Evolutionary conservation across 2,113 vertebrate genomes (phyloP).

Genomic region (Passerina amoena): DNA sequence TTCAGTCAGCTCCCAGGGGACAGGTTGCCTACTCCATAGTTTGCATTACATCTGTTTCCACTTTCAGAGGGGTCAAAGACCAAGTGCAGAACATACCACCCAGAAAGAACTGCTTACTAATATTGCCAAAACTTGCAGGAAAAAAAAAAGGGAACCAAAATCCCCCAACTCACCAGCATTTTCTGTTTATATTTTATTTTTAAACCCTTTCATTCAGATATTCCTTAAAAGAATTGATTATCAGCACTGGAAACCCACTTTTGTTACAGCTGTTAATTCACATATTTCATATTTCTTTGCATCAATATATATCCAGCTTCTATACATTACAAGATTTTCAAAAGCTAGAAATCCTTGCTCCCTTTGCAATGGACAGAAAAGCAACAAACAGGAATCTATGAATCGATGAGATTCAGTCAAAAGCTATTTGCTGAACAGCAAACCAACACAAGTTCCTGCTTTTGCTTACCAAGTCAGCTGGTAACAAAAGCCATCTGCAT

Average conservation of each 20-base stretch:
- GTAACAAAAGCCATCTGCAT: neutral
- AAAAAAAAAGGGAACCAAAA: neutral
- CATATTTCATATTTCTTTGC: neutral
- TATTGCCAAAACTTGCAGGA: neutral
- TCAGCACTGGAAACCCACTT: neutral
- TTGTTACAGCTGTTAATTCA: neutral
- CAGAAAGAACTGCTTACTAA: neutral
- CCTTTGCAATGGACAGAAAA: neutral
- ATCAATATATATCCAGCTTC: neutral
- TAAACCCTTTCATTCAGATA: neutral
- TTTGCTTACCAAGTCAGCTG: neutral
- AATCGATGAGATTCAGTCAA: neutral
- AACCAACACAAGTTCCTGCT: neutral
- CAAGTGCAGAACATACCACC: neutral
- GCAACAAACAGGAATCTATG: neutral
- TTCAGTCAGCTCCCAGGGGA: neutral
- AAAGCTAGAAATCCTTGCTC: neutral
- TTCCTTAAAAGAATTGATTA: neutral
- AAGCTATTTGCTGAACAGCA: neutral
- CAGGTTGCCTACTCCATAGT: neutral
- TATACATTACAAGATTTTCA: neutral
- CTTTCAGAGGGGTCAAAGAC: conserved; percentile 11
- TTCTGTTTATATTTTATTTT: neutral
- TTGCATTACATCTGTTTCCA: conserved; percentile 13
- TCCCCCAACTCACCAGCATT: neutral